phyloP scores from a whole-genome alignment of 2,888 invertebrate species.

The Sinhomidia bicolor region DNA sequence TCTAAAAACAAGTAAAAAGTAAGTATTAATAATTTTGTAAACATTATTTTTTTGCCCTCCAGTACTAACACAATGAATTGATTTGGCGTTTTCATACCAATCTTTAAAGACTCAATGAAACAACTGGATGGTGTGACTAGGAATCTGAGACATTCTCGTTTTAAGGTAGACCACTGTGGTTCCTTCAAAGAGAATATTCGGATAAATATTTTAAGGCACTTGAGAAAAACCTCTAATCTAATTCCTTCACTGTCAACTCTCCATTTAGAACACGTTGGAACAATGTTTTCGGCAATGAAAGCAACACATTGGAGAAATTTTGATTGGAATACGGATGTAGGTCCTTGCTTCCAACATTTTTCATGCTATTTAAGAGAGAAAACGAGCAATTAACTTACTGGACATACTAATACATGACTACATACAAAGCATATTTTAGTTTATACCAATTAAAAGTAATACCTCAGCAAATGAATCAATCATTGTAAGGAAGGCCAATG shows the following conservation, averaged over 20 bases:
- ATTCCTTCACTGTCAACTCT: conserved; percentile 62
- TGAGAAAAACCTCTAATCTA: conserved; percentile 66
- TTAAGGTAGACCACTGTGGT: conserved; percentile 55
- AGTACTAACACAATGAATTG: background rate
- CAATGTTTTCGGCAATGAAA: conserved; percentile 76
- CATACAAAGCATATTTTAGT: too few species aligned
- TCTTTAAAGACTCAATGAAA: conserved; percentile 67
- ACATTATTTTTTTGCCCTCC: background rate
- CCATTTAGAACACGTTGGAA: conserved; percentile 74
- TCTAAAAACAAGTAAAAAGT: conserved; percentile 52
- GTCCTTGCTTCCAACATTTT: conserved; percentile 55
- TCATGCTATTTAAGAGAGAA: conserved; percentile 42
- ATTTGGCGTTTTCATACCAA: conserved; percentile 49
- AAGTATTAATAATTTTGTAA: background rate
- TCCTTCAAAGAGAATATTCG: conserved; percentile 55
- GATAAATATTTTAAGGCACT: conserved; percentile 73
- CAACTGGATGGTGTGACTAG: conserved; percentile 72
- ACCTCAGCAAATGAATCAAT: conserved; percentile 59
- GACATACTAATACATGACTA: too few species aligned
- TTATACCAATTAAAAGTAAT: too few species aligned
- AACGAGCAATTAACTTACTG: too few species aligned
- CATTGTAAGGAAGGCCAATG: conserved; percentile 72
- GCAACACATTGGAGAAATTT: conserved; percentile 50
- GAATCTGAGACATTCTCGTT: conserved; percentile 56
- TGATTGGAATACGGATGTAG: conserved; percentile 39